Evolutionary conservation across 2,797 vertebrate genomes (phyloP), one percentile per base, ranked within the genome.

Genomic region (Thunnus albacares): DNA sequence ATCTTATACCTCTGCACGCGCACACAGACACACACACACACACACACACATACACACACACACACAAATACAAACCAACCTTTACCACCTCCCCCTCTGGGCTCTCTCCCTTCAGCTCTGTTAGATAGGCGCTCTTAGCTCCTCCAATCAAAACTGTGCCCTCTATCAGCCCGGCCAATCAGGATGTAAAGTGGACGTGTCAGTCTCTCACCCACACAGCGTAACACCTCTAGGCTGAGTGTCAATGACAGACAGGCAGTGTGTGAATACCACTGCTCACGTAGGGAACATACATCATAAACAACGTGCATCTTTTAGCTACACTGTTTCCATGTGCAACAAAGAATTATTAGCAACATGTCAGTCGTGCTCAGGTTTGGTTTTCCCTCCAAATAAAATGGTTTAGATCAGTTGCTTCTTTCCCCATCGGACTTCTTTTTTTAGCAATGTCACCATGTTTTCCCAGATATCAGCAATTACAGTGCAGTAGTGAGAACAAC

Each of bases 111-210:
- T 89, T 83, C 66, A 77, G 83, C 79, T 60, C 85, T 79, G 73
- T 68, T 77, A 83, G 92, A 96, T 94, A 95, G 85, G 85, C 73
- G 52, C 93, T 92, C 91, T 90, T 17, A 86, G 82, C 75, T 77
- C 72, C 4, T 67, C 91, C 92, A 92, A 87, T 89, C 35, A 83
- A 68, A 81, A 80, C 82, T 58, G 75, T 33, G 73, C 79, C 95
- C 91, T 0, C 53, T 89, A 93, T 94, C 90, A 60, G 79, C 9
- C 4, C 43, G 3, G 58, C 91, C 91, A 94, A 85, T 93, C 95
- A 86, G 83, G 61, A 85, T 88, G 92, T 95, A 89, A 95, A 95
- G 95, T 94, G 93, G 92, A 14, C 12, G 73, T 91, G 87, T 92
- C 80, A 64, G 86, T 89, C 70, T 89, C 84, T 84, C 88, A 71